Base-by-base conservation (phyloP, 2,113 vertebrate genomes). In the Zapornia atra region DNA sequence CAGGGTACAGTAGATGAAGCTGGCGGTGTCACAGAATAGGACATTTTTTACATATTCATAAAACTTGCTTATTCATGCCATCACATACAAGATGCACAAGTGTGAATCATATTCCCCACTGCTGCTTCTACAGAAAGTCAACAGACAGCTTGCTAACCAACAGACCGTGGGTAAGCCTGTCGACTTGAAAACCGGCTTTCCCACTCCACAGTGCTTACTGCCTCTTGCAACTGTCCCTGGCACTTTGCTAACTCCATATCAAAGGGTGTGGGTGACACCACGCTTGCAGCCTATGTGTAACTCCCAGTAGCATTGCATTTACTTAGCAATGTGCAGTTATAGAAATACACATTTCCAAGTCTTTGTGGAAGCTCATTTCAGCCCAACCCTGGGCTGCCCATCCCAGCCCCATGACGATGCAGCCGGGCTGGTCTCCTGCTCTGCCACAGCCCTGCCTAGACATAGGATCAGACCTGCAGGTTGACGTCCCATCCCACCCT, bases 321-420 rank as follows among this genome's bases (percentile, higher is more conserved):
- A 84, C 15, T 53, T 71, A 82, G 21, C 11, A 34, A 22, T 5
- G 2, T 77, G 33, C 34, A 34, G 33, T 65, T 48, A 64, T 6
- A 28, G 29, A 82, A 90, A 53, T 53, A 53, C 24, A 15, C 2
- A 68, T 88, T 76, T 69, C 33, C 33, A 63, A 60, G 48, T 34
- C 28, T 75, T 57, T 28, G 16, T 44, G 48, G 25, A 85, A 26
- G 7, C 24, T 9, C 16, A 53, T 42, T 84, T 65, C 50, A 85
- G 36, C 15, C 36, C 34, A 82, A 5, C 10, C 4, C 73, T 51
- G 51, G 15, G 12, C 5, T 44, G 10, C 64, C 33, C 26, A 46
- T 33, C 25, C 5, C 25, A 92, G 48, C 3, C 38, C 28, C 31
- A 42, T 0, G 2, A 44, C 0, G 2, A 29, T 77, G 25, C 46